These are phyloP conservation scores for Cerastoderma edule DNA, from an alignment of 2,888 invertebrate genomes.

Conservation along the genomic window DNA sequence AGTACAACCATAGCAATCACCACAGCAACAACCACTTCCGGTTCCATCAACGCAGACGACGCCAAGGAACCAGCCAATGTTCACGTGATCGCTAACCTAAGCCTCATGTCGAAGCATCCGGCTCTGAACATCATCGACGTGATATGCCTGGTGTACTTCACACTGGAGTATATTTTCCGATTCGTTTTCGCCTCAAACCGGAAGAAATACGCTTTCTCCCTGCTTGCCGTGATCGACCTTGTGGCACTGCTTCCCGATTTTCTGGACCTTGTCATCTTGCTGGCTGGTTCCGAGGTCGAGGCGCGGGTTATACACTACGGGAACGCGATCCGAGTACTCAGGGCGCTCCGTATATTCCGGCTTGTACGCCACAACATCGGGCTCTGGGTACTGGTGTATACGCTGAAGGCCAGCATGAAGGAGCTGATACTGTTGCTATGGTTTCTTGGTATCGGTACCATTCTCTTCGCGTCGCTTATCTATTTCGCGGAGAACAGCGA, in stretches of 20 bases:
- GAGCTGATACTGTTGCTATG: conserved; percentile 76
- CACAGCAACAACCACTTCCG: background rate
- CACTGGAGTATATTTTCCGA: conserved; percentile 46
- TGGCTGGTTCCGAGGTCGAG: conserved; percentile 37
- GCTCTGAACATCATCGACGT: conserved; percentile 45
- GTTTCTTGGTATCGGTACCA: conserved; percentile 74
- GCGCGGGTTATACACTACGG: conserved; percentile 59
- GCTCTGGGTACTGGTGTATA: conserved; percentile 76
- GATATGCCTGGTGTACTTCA: conserved; percentile 51
- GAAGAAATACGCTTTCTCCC: conserved; percentile 32
- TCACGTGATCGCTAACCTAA: background rate
- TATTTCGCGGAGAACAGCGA: conserved; percentile 72
- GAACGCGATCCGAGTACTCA: conserved; percentile 65
- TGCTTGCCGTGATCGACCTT: conserved; percentile 52
- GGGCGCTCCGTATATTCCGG: conserved; percentile 73
- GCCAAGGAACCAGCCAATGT: background rate
- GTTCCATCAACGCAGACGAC: background rate
- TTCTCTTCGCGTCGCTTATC: conserved; percentile 77
- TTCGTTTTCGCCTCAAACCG: conserved; percentile 32
- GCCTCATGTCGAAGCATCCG: conserved; percentile 34
- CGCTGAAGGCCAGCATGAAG: conserved; percentile 73
- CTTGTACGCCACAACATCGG: conserved; percentile 74
- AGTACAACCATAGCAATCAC: background rate
- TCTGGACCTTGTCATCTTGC: conserved; percentile 64
- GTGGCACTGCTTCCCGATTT: conserved; percentile 70